Evolutionary conservation across 2,113 vertebrate species (phyloP), one percentile per base, ranked within the genome.

Genomic region (Ahaetulla prasina): DNA sequence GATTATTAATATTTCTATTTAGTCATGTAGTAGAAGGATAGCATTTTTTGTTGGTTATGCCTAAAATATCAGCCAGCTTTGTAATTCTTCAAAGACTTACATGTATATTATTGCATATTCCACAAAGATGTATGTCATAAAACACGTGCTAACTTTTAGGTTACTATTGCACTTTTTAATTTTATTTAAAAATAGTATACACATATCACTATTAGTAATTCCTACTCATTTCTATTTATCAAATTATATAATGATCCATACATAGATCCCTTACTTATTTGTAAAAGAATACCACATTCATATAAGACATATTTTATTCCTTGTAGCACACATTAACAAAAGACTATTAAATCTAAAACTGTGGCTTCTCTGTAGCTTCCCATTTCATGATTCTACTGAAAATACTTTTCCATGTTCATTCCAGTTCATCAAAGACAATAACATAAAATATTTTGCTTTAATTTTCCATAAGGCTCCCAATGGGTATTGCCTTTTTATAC

Each of bases 401-500:
- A 96, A 93, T 1, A 1, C 95, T 95, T 91, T 91, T 11, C 25
- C 22, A 88, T 95, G 30, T 94, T 87, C 91, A 94, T 89, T 95
- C 94, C 95, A 95, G 94, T 94, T 94, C 92, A 93, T 90, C 74
- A 74, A 91, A 94, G 90, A 91, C 53, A 53, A 49, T 94, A 93
- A 95, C 96, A 94, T 50, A 88, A 55, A 90, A 91, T 93, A 94
- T 91, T 95, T 90, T 25, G 90, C 93, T 95, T 43, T 80, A 80
- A 30, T 94, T 94, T 1, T 92, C 94, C 95, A 63, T 95, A 93
- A 88, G 91, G 88, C 93, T 89, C 84, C 92, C 90, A 57, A 43
- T 92, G 93, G 94, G 88, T 63, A 0, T 94, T 94, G 92, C 85
- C 91, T 95, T 95, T 95, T 97, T 94, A 93, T 90, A 92, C 89